Percentiles rank a stretch among this genome's conserved stretches.
Conservation (phyloP, 2,888 invertebrate species). For the Pammene aurita region DNA sequence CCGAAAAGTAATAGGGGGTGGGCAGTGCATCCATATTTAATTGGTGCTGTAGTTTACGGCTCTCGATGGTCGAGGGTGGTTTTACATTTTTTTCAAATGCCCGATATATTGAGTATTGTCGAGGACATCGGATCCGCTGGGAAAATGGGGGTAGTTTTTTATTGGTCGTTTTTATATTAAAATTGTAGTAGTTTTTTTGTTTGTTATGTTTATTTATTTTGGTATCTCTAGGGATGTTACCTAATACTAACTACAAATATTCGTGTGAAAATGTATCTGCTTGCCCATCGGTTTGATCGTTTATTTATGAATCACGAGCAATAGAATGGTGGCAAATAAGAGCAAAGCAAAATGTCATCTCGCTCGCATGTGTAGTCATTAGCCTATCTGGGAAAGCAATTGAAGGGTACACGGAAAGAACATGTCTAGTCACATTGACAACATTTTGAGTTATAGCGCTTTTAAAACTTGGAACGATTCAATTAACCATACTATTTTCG, state of each 20-base stretch:
- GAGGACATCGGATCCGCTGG: slow-evolving; percentile 67
- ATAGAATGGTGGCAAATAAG: too few species aligned
- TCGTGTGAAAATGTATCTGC: neutral
- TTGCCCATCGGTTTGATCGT: neutral
- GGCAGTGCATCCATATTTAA: slow-evolving; percentile 75
- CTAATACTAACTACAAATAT: neutral
- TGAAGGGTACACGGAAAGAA: too few species aligned
- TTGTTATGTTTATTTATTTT: slow-evolving; percentile 6
- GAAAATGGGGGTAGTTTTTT: slow-evolving; percentile 50
- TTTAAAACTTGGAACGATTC: too few species aligned
- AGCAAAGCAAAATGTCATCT: too few species aligned
- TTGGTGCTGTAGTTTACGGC: slow-evolving; percentile 77
- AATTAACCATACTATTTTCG: too few species aligned
- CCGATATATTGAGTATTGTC: slow-evolving; percentile 77
- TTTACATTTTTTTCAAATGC: slow-evolving; percentile 78
- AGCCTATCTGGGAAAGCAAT: too few species aligned
- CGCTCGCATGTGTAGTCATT: too few species aligned
- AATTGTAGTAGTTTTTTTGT: neutral
- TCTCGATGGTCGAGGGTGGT: slow-evolving; percentile 71
- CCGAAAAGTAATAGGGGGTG: slow-evolving; percentile 46
- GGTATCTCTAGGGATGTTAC: neutral
- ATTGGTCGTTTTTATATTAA: slow-evolving; percentile 15
- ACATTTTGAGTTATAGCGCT: too few species aligned
- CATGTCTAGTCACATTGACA: too few species aligned
- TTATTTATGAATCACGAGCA: too few species aligned